A percentile compares a stretch with the other conserved stretches of the same genome.
Evolutionary conservation across 1,140 invertebrate genomes (phyloP).

Genomic region (Metopolophium dirhodum): DNA sequence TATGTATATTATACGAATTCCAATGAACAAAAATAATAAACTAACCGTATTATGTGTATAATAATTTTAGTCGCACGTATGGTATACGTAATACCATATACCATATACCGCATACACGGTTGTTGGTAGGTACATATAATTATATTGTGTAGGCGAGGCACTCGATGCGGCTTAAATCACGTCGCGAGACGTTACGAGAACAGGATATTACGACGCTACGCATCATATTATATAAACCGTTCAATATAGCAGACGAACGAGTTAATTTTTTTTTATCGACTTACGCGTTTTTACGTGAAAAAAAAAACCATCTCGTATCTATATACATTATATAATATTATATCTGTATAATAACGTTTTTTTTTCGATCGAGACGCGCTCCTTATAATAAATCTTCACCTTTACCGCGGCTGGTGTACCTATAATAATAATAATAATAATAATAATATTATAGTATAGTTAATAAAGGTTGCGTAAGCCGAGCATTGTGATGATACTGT

Average conservation of each 20-base stretch:
- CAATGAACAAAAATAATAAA: neutral
- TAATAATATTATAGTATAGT: neutral
- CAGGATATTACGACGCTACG: neutral
- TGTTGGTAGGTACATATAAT: neutral
- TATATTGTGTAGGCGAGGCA: neutral
- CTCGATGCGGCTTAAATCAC: neutral
- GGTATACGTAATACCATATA: neutral
- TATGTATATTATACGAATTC: neutral
- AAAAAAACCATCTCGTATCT: neutral
- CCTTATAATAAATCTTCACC: neutral
- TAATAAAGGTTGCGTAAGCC: neutral
- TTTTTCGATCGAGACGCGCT: neutral
- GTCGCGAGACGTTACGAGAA: neutral
- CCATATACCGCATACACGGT: neutral
- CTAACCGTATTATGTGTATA: neutral
- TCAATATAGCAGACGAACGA: neutral
- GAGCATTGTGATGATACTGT: neutral
- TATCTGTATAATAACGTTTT: neutral
- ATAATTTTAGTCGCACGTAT: neutral
- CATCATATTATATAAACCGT: neutral
- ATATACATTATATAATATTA: neutral
- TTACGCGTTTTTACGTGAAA: neutral
- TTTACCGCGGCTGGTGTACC: neutral
- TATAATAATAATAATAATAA: neutral
- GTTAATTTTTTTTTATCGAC: slow-evolving; percentile 14